These are phyloP conservation scores for Spodoptera exigua DNA, from an alignment of 2,888 invertebrate species.

Conservation along the genomic window DNA sequence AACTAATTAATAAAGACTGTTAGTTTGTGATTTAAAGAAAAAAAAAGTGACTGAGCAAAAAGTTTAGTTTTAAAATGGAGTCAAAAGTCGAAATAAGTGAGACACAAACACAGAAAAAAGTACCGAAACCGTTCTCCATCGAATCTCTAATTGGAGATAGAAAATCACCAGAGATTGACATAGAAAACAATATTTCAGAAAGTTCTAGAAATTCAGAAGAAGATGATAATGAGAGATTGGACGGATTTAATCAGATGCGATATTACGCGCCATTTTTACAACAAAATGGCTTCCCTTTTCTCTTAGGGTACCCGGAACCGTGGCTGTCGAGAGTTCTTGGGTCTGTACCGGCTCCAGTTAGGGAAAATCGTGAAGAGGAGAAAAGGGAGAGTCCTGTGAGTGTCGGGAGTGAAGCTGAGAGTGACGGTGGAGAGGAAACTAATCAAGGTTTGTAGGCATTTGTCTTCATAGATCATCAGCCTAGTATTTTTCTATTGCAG, in stretches of 20 bases:
- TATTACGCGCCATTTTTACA: constrained; percentile 86
- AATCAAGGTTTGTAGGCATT: constrained; percentile 74
- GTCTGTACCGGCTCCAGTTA: constrained; percentile 63
- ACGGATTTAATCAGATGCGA: constrained; percentile 81
- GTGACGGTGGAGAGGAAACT: constrained; percentile 82
- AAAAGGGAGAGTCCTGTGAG: constrained; percentile 85
- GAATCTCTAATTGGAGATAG: constrained; percentile 89
- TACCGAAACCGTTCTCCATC: constrained; percentile 90
- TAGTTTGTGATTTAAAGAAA: constrained; percentile 31
- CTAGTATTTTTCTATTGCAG: no score
- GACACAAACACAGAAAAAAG: constrained; percentile 78
- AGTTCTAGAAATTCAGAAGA: constrained; percentile 82
- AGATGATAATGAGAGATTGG: constrained; percentile 76
- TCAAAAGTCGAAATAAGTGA: constrained; percentile 71
- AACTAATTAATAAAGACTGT: constrained; percentile 15
- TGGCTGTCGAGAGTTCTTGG: constrained; percentile 82
- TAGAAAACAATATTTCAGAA: constrained; percentile 82
- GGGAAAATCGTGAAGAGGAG: constrained; percentile 74
- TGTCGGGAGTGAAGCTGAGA: constrained; percentile 83
- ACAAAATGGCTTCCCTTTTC: constrained; percentile 85
- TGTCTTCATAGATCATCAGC: no score
- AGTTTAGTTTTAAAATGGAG: constrained; percentile 67
- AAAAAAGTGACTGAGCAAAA: constrained; percentile 43
- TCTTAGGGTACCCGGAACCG: constrained; percentile 84
- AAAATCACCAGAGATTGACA: constrained; percentile 85